Percentiles rank a stretch among this genome's conserved stretches.
phyloP scores from a whole-genome alignment of 2,113 vertebrate genomes.

The Morone chrysops region DNA sequence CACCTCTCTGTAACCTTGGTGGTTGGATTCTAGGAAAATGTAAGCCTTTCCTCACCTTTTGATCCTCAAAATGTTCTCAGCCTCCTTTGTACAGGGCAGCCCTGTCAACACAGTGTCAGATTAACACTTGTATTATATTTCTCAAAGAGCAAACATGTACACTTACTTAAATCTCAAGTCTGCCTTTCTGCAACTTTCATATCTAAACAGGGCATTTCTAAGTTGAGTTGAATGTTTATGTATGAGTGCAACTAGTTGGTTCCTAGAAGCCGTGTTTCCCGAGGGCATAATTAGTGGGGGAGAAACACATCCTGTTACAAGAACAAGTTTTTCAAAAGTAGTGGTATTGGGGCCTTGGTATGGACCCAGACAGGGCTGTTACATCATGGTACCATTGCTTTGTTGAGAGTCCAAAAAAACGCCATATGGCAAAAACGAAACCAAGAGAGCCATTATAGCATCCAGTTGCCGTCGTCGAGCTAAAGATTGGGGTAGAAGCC shows the following conservation, averaged over 20 bases:
- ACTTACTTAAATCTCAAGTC: conserved; percentile 14
- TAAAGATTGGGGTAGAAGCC: conserved; percentile 22
- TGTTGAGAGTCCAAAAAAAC: conserved; percentile 43
- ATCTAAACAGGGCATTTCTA: conserved; percentile 34
- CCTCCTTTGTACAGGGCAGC: conserved; percentile 9
- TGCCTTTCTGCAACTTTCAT: conserved; percentile 3
- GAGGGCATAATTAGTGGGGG: conserved; percentile 64
- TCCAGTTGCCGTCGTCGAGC: conserved; percentile 37
- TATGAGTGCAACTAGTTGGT: conserved; percentile 49
- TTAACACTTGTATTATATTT: conserved; percentile 57
- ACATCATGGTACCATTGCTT: conserved; percentile 30
- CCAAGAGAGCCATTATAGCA: conserved; percentile 35
- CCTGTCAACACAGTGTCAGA: conserved; percentile 63
- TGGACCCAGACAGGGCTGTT: conserved; percentile 19
- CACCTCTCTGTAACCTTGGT: conserved; percentile 70
- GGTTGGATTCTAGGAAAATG: conserved; percentile 68
- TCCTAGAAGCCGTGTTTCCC: conserved; percentile 60
- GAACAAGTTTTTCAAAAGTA: conserved; percentile 51
- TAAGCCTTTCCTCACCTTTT: conserved; percentile 71
- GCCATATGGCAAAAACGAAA: conserved; percentile 37
- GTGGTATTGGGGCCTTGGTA: conserved; percentile 29
- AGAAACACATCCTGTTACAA: conserved; percentile 62
- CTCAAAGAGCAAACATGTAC: conserved; percentile 30
- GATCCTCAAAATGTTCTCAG: conserved; percentile 68
- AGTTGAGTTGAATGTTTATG: conserved; percentile 56